These are phyloP conservation scores for Xylophagus ater DNA, from an alignment of 2,888 invertebrate genomes.

Conservation along the genomic window DNA sequence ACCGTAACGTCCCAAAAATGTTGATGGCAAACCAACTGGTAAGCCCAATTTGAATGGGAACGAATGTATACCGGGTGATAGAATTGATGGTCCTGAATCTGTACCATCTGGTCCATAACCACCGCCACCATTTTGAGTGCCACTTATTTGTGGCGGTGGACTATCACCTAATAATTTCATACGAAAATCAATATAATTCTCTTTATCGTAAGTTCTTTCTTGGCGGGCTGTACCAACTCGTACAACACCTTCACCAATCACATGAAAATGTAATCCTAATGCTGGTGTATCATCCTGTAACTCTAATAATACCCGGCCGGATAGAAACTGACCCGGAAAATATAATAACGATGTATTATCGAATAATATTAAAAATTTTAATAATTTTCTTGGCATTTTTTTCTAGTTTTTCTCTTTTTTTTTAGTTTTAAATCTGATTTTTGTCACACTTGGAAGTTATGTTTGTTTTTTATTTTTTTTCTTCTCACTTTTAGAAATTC, in stretches of 20 bases:
- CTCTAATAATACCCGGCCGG: constrained; percentile 83
- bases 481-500: no score
- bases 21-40: constrained; percentile 81
- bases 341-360: constrained; percentile 87
- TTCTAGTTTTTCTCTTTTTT: no score
- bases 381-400: constrained; percentile 77
- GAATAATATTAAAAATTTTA: constrained; percentile 86
- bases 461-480: no score
- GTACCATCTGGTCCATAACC: no score
- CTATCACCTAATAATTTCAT: constrained; percentile 86
- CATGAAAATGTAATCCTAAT: constrained; percentile 85
- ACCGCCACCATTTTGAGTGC: no score
- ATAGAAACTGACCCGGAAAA: constrained; percentile 87
- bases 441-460: no score
- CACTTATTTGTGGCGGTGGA: constrained; percentile 39
- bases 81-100: constrained; percentile 71
- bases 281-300: constrained; percentile 87
- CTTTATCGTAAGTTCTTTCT: constrained; percentile 79
- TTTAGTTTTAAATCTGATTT: no score
- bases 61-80: constrained; percentile 89
- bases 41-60: constrained; percentile 88
- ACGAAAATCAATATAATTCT: constrained; percentile 90
- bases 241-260: constrained; percentile 90
- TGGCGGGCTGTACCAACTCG: constrained; percentile 69
- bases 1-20: constrained; percentile 85